Evolutionary conservation across 2,797 vertebrate species (phyloP).

Genomic region (Alcedo quadribrachys): DNA sequence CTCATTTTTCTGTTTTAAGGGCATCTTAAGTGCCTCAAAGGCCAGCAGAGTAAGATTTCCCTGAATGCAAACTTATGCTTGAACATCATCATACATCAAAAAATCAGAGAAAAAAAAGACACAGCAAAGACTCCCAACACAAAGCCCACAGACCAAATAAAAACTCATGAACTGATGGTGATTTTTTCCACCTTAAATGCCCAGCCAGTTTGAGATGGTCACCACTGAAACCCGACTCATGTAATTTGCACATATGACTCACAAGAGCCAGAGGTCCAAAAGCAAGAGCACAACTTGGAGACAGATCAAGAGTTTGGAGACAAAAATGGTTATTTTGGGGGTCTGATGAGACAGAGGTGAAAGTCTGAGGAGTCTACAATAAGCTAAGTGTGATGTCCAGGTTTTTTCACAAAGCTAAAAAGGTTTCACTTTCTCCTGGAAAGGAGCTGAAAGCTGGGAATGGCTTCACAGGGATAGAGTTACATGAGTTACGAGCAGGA

Average conservation of each 20-base stretch:
- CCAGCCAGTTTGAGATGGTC: conserved; percentile 15
- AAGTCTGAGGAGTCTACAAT: background rate
- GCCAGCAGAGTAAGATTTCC: background rate
- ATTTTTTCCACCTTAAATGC: conserved; percentile 51
- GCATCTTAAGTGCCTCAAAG: background rate
- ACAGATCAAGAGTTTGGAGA: background rate
- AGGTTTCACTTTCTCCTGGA: background rate
- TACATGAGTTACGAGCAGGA: background rate
- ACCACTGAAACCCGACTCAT: conserved; percentile 47
- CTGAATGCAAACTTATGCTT: background rate
- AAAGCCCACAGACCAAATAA: background rate
- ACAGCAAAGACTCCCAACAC: background rate
- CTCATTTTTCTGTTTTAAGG: background rate
- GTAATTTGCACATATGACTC: conserved; percentile 64
- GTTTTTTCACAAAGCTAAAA: background rate
- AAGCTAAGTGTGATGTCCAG: background rate
- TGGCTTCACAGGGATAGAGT: background rate
- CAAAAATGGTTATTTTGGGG: conserved; percentile 21
- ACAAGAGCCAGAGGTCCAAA: conserved; percentile 36
- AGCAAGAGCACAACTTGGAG: conserved; percentile 34
- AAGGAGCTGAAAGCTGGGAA: conserved; percentile 13
- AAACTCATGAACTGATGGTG: conserved; percentile 18
- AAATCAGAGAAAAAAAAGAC: background rate
- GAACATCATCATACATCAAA: background rate
- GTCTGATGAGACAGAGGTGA: conserved; percentile 30